Percentiles rank a stretch among this genome's conserved stretches.
Conservation (phyloP, 2,113 vertebrate species). For the Chrysemys picta region DNA sequence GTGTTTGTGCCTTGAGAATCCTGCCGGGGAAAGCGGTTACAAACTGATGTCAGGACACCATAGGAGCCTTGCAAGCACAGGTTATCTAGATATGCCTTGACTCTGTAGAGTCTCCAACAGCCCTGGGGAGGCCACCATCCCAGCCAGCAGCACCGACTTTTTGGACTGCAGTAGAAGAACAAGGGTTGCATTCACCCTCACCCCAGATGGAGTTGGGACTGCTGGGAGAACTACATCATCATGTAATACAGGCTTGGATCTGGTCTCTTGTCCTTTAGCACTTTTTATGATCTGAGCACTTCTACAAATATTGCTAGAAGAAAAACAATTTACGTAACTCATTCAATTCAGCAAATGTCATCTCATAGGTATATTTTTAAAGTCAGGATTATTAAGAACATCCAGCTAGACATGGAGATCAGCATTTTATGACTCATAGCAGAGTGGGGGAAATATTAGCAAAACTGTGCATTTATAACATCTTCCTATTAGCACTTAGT, state of each 20-base stretch:
- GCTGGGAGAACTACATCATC: not conserved
- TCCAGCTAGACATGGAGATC: not conserved
- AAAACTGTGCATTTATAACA: conserved; percentile 8
- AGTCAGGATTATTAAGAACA: conserved; percentile 49
- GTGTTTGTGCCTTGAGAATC: not conserved
- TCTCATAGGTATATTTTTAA: not conserved
- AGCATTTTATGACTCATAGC: conserved; percentile 53
- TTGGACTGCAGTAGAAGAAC: not conserved
- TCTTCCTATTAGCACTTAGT: conserved; percentile 20
- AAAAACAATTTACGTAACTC: conserved; percentile 43
- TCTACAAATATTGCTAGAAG: conserved; percentile 1
- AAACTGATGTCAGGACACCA: not conserved
- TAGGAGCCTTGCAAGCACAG: not conserved
- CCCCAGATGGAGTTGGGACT: not conserved
- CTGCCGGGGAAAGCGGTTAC: not conserved
- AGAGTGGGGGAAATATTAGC: conserved; percentile 44
- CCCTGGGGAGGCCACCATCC: not conserved
- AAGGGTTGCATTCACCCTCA: not conserved
- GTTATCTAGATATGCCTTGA: not conserved
- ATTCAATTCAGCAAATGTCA: not conserved
- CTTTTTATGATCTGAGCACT: conserved; percentile 14
- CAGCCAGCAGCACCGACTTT: not conserved
- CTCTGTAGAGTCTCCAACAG: fast-evolving
- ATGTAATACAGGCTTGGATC: not conserved
- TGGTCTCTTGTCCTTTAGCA: not conserved